Evolutionary conservation across 2,113 vertebrate species (phyloP), one percentile per base, ranked within the genome.

Genomic region (Rhadina sibilatrix): DNA sequence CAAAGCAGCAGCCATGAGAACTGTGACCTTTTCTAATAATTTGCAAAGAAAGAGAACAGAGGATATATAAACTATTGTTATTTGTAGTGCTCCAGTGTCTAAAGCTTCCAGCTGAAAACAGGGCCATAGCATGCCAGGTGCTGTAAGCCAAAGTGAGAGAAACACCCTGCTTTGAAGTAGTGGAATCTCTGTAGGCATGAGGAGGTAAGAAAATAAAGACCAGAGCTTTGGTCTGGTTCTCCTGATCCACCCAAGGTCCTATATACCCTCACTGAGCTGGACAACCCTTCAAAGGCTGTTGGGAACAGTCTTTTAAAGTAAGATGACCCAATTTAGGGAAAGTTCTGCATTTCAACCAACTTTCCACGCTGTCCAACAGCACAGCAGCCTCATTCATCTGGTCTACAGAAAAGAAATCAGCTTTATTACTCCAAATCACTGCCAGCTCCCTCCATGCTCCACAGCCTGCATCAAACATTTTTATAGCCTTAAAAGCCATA

Each of bases 1-100:
- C 91, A 95, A 89, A 84, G 84, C 84, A 94, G 63, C 79, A 94
- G 61, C 77, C 11, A 9, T 49, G 77, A 94, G 87, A 97, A 81
- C 57, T 84, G 52, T 60, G 69, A 68, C 59, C 37, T 71, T 60
- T 81, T n/a, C 46, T 68, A 71, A 75, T 93, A 78, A 71, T 40
- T 40, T 89, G 37, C 8, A 66, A 46, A 72, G 70, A 31, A 82
- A 75, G 61, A 78, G 57, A 91, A 81, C 40, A 82, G 44, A 91
- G 57, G 37, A 31, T 85, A 80, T 85, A 50, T 33, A 87, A 95
- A 60, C 28, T 20, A 52, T 13, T 60, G 44, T 46, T 76, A 72
- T 87, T 85, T 83, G 83, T 79, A 76, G 42, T 50, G 50, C 60
- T 84, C 18, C 24, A 78, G 22, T 21, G 60, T 38, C 81, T 87